A percentile compares a stretch with the other conserved stretches of the same genome.
These are phyloP conservation scores for Intellagama lesueurii DNA, from an alignment of 2,797 vertebrate genomes.

Conservation along the genomic window DNA sequence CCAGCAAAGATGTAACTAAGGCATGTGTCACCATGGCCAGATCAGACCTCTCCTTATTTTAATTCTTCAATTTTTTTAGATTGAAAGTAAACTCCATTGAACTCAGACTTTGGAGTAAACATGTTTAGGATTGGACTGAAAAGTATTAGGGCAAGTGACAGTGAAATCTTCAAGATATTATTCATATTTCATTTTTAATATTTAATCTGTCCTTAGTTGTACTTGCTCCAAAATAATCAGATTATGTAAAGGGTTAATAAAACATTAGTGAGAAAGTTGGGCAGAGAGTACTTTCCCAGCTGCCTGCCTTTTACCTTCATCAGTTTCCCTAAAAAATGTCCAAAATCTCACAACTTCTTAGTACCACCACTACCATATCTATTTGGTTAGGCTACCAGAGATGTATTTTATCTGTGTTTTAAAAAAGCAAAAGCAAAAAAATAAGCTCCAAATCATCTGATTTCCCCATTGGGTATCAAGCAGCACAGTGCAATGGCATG, in stretches of 20 bases:
- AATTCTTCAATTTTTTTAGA: no score
- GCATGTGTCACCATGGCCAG: no score
- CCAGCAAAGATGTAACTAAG: no score
- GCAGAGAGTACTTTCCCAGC: background rate
- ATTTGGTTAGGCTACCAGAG: background rate
- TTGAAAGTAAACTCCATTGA: background rate
- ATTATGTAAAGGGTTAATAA: background rate
- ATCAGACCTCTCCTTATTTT: no score
- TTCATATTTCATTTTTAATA: background rate
- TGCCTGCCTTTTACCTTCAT: no score
- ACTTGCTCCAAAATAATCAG: background rate
- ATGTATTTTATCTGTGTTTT: background rate
- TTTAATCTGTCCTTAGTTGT: background rate
- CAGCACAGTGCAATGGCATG: no score
- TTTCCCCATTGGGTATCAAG: background rate
- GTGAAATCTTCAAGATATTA: background rate
- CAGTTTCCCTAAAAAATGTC: background rate
- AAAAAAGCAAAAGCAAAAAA: background rate
- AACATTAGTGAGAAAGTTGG: background rate
- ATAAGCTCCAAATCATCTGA: background rate
- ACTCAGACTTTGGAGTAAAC: background rate
- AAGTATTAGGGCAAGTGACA: background rate
- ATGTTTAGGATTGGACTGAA: background rate
- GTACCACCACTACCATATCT: background rate
- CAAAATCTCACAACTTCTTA: no score